Conservation (phyloP, 2,797 vertebrate species). For the Xenops minutus region DNA sequence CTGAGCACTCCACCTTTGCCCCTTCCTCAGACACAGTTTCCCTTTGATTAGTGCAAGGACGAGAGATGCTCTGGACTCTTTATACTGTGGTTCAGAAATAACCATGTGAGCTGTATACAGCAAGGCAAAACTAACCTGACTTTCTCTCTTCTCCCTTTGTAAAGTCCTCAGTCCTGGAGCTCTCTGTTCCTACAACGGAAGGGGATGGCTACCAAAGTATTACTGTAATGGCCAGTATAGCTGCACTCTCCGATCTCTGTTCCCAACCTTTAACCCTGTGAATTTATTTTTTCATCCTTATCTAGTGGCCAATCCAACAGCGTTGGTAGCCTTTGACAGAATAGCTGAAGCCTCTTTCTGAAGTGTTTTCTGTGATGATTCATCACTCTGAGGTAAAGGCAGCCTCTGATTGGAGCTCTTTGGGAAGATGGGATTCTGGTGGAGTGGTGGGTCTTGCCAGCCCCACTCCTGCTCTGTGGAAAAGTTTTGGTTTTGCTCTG, state of each 20-base stretch:
- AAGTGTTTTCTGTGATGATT: slow-evolving; percentile 58
- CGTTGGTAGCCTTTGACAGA: slow-evolving; percentile 47
- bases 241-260: slow-evolving; percentile 42
- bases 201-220: slow-evolving; percentile 71
- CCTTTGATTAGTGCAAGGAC: slow-evolving; percentile 42
- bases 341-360: slow-evolving; percentile 43
- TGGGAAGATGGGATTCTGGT: slow-evolving; percentile 18
- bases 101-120: slow-evolving; percentile 18
- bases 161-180: slow-evolving; percentile 36
- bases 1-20: slow-evolving; percentile 42
- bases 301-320: slow-evolving; percentile 34
- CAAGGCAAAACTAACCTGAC: slow-evolving; percentile 25
- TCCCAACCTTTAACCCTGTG: slow-evolving; percentile 36
- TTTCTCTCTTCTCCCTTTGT: background rate
- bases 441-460: background rate
- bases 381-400: slow-evolving; percentile 10
- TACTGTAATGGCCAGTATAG: slow-evolving; percentile 66
- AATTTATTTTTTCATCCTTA: slow-evolving; percentile 4
- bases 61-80: slow-evolving; percentile 36
- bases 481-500: background rate
- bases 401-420: slow-evolving; percentile 10
- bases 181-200: slow-evolving; percentile 74
- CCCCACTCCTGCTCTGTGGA: slow-evolving; percentile 8
- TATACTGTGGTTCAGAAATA: slow-evolving; percentile 28
- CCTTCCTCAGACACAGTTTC: slow-evolving; percentile 41